These are phyloP conservation scores for Paguma larvata DNA, from an alignment of 2,797 vertebrate species.

Conservation along the genomic window DNA sequence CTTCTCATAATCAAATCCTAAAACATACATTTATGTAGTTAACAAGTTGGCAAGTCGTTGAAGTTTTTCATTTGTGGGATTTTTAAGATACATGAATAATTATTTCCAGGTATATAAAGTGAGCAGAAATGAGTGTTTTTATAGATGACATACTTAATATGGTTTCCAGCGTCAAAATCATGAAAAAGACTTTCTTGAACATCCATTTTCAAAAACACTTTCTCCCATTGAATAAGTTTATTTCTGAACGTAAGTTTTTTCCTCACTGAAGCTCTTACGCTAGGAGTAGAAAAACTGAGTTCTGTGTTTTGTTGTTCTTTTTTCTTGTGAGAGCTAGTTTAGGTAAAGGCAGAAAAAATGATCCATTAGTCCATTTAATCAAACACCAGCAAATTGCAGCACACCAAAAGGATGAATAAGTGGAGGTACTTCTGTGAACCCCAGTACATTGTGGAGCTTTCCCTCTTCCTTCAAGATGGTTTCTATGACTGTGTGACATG, in stretches of 20 bases:
- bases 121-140: not conserved
- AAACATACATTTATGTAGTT: not conserved
- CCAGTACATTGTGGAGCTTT: not conserved
- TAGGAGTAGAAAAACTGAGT: not conserved
- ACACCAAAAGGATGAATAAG: not conserved
- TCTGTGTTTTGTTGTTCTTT: not conserved
- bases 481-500: not conserved
- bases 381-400: not conserved
- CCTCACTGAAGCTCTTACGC: not conserved
- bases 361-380: not conserved
- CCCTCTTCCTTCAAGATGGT: not conserved
- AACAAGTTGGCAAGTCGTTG: not conserved
- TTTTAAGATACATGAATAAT: slow-evolving; percentile 2
- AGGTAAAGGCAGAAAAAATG: slow-evolving; percentile 18
- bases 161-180: not conserved
- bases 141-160: not conserved
- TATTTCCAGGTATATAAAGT: slow-evolving; percentile 35
- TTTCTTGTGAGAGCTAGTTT: not conserved
- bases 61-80: not conserved
- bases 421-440: too few species aligned
- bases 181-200: not conserved
- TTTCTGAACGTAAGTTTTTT: not conserved
- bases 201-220: not conserved
- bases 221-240: not conserved
- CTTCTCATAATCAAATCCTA: not conserved